Conservation (phyloP, 2,888 invertebrate genomes). For the Phengaris arion region DNA sequence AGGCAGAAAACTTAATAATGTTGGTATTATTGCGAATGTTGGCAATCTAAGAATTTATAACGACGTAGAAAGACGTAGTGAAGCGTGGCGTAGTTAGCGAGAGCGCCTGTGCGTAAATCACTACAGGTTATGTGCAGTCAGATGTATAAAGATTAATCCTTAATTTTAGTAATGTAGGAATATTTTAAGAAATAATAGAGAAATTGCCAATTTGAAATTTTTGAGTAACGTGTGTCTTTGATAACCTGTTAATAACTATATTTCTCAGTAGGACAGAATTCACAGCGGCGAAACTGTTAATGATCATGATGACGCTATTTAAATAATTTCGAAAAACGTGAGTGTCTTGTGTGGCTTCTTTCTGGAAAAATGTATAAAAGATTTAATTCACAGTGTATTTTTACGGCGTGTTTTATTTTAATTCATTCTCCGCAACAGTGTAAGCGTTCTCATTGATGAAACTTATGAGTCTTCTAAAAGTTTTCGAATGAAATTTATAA, state of each 20-base stretch:
- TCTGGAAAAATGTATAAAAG: background rate
- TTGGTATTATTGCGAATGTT: slow-evolving; percentile 34
- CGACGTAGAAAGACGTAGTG: slow-evolving; percentile 36
- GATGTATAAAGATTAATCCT: background rate
- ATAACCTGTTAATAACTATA: no score
- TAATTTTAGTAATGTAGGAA: background rate
- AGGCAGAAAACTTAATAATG: slow-evolving; percentile 31
- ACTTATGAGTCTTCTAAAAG: slow-evolving; percentile 1
- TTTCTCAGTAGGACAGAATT: no score
- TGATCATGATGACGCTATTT: no score
- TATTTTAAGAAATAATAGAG: no score
- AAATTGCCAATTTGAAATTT: no score
- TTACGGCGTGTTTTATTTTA: slow-evolving; percentile 6
- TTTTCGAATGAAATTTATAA: background rate
- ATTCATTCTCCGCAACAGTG: background rate
- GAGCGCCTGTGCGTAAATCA: slow-evolving; percentile 46
- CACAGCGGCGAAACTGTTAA: no score
- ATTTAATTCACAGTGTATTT: slow-evolving; percentile 6
- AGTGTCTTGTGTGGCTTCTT: background rate
- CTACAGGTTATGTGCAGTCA: background rate
- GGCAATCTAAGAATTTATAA: slow-evolving; percentile 41
- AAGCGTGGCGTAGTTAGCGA: slow-evolving; percentile 52
- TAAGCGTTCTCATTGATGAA: background rate
- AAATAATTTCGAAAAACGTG: background rate
- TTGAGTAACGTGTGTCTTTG: no score